These are phyloP conservation scores for Hyposoter didymator DNA, from an alignment of 2,888 invertebrate species.

Conservation along the genomic window DNA sequence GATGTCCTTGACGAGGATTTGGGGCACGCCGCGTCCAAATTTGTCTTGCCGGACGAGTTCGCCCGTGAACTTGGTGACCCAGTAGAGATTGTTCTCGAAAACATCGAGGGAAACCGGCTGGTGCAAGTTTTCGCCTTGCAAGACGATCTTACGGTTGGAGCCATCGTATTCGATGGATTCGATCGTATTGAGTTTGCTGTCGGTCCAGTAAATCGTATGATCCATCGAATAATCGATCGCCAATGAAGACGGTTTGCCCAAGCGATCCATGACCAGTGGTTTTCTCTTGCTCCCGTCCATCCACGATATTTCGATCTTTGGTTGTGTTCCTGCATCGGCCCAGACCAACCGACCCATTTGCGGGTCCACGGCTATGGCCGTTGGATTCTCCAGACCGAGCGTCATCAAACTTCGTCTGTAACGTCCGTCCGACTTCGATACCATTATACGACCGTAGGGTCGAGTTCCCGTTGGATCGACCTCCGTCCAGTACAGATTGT, in stretches of 20 bases:
- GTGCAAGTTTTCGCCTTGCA: conserved; percentile 90
- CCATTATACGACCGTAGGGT: conserved; percentile 93
- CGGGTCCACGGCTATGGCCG: conserved; percentile 95
- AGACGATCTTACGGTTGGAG: conserved; percentile 88
- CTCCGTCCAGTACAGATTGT: conserved; percentile 98
- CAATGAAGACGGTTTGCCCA: conserved; percentile 95
- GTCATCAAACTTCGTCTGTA: conserved; percentile 93
- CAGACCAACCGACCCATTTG: conserved; percentile 95
- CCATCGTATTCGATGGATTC: conserved; percentile 95
- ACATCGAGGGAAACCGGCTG: conserved; percentile 96
- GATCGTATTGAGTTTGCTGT: conserved; percentile 95
- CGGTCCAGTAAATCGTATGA: conserved; percentile 97
- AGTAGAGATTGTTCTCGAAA: conserved; percentile 96
- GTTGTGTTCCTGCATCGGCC: conserved; percentile 95
- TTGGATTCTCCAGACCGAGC: conserved; percentile 93
- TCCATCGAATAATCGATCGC: conserved; percentile 96
- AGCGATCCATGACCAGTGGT: conserved; percentile 91
- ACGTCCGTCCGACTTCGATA: conserved; percentile 94
- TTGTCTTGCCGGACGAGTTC: conserved; percentile 96
- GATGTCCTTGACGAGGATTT: conserved; percentile 92
- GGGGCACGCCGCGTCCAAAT: conserved; percentile 97
- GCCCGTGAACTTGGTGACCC: conserved; percentile 96
- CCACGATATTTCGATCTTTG: conserved; percentile 98
- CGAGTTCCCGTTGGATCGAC: conserved; percentile 89
- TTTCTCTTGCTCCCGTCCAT: conserved; percentile 97